Conservation (phyloP, 2,113 vertebrate genomes). For the Mesitornis unicolor region DNA sequence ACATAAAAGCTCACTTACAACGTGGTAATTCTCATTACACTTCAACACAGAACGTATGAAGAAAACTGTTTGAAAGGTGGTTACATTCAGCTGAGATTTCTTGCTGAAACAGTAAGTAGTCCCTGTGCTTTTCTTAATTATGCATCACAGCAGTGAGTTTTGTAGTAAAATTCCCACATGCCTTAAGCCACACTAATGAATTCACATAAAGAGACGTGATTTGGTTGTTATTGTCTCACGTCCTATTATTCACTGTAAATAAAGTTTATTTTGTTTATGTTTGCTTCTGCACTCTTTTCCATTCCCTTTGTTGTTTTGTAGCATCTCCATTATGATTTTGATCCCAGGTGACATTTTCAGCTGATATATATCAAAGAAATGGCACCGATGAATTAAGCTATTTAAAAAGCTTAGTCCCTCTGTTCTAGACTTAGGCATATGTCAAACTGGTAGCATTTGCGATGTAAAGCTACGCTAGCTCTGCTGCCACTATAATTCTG, state of each 20-base stretch:
- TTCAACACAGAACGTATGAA: not conserved
- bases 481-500: not conserved
- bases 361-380: not conserved
- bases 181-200: not conserved
- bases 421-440: not conserved
- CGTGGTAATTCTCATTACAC: not conserved
- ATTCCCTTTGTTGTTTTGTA: not conserved
- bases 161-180: not conserved
- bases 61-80: not conserved
- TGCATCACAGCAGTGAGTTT: not conserved
- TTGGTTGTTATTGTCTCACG: not conserved
- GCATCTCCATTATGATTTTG: not conserved
- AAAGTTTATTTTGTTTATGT: not conserved
- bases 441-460: not conserved
- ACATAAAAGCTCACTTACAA: not conserved
- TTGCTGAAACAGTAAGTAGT: not conserved
- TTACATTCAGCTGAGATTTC: not conserved
- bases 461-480: not conserved
- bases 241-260: not conserved
- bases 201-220: not conserved
- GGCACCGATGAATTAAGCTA: not conserved
- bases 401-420: constrained; percentile 1
- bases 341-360: not conserved
- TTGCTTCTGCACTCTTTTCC: not conserved
- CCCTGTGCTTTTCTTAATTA: not conserved